Evolutionary conservation across 2,797 vertebrate species (phyloP), one percentile per base, ranked within the genome.

Genomic region (Syncerus caffer): DNA sequence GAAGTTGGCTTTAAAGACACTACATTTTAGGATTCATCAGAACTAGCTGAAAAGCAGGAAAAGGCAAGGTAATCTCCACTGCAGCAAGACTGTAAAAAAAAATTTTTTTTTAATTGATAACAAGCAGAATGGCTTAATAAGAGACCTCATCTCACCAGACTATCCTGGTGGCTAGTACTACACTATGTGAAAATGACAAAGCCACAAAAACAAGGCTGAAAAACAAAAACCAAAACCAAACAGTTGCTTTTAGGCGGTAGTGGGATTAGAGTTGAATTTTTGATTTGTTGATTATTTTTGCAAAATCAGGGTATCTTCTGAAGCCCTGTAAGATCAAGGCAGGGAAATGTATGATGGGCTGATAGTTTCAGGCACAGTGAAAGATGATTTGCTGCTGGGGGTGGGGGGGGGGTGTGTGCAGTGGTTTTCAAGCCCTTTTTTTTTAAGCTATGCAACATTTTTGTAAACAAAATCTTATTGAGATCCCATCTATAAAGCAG

Each of bases 281-380:
- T 55, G 25, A 60, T 89, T 64, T 89, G 34, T 34, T 85, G 4
- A 2, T 60, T 85, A 11, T 84, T 67, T 82, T 87, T 92, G 21
- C n/a, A 91, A 91, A 91, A 86, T 58, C 34, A 51, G 31, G 17
- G 19, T 55, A 60, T 93, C 95, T 96, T 94, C n/a, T 57, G 86
- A 95, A 88, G 6, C 25, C 47, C 29, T 64, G 1, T 53, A 71
- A 83, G 7, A 84, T 67, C 34, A 38, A 90, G 1, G 58, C 27
- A 11, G 15, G 42, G 23, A 82, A 17, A 47, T 55, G 15, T 78
- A 27, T 4, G 23, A 57, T 3, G 4, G 4, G 38, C 64, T n/a
- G 50, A 42, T 7, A 45, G 38, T 58, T 89, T 82, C 51, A 16
- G 88, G 42, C 55, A n/a, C 55, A 78, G 21, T 14, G n/a, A 93